phyloP scores from a whole-genome alignment of 23 tunicate species.

The Trididemnum clinides region DNA sequence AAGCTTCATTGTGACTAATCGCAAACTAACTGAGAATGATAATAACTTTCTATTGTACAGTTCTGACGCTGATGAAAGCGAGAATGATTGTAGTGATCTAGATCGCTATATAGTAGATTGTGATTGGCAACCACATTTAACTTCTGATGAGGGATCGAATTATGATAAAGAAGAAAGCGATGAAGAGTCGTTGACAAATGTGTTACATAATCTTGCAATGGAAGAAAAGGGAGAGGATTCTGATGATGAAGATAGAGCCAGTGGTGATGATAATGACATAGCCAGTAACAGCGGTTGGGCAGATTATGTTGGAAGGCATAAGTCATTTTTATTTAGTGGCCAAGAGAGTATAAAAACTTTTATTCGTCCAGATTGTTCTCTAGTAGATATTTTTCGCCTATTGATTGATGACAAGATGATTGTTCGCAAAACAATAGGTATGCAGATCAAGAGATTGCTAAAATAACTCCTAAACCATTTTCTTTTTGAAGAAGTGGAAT shows the following conservation, averaged over 20 bases:
- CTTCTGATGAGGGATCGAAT: neutral
- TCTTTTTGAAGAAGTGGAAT: neutral
- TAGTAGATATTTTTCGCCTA: slow-evolving; percentile 3
- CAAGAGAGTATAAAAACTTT: neutral
- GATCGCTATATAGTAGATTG: neutral
- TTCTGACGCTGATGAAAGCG: neutral
- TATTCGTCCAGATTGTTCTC: slow-evolving; percentile 2
- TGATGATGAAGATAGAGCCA: too few relatives aligned
- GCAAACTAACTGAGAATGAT: neutral
- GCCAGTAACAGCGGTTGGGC: neutral
- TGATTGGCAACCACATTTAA: neutral
- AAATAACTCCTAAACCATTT: too few relatives aligned
- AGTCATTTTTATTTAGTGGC: neutral
- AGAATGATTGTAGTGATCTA: neutral
- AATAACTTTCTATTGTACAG: neutral
- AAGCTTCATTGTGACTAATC: neutral
- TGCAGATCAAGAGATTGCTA: too few relatives aligned
- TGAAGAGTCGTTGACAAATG: too few relatives aligned
- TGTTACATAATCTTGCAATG: neutral
- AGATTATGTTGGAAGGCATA: too few relatives aligned
- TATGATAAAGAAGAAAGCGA: neutral
- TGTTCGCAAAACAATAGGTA: neutral
- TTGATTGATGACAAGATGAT: neutral
- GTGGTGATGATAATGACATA: neutral
- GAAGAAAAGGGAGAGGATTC: slow-evolving; percentile 1